Percentiles rank a stretch among this genome's conserved stretches.
Conservation (phyloP, 2,888 invertebrate species). For the Drosophila ustulata region DNA sequence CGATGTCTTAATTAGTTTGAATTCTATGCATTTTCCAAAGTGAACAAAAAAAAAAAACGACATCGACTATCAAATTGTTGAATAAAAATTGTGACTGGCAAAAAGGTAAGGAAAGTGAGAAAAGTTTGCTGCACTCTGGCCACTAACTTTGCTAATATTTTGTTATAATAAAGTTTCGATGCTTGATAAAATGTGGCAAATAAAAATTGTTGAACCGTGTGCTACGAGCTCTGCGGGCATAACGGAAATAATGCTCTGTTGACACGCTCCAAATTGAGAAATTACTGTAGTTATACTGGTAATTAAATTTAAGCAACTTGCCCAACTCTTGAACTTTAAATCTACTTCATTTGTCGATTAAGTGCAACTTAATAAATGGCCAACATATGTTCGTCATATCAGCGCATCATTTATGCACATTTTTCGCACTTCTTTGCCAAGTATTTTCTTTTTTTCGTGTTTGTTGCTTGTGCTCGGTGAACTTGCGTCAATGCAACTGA, state of each 20-base stretch:
- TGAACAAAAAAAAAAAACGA: constrained; percentile 7
- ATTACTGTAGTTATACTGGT: constrained; percentile 13
- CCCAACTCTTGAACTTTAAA: constrained; percentile 21
- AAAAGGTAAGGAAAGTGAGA: constrained; percentile 16
- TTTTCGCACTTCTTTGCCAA: constrained; percentile 40
- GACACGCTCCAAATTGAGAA: constrained; percentile 37
- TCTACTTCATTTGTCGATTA: constrained; percentile 38
- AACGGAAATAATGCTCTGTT: constrained; percentile 42
- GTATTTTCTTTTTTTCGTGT: background rate
- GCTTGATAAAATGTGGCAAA: constrained; percentile 78
- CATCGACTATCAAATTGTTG: constrained; percentile 3
- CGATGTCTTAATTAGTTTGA: constrained; percentile 74
- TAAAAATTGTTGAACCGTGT: constrained; percentile 63
- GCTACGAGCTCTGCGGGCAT: constrained; percentile 27
- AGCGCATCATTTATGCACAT: constrained; percentile 34
- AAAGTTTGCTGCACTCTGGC: constrained; percentile 46
- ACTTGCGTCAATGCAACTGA: constrained; percentile 71
- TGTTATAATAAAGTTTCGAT: constrained; percentile 75
- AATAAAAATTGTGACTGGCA: constrained; percentile 12
- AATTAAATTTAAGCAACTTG: constrained; percentile 29
- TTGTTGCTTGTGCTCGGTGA: constrained; percentile 19
- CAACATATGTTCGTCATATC: constrained; percentile 28
- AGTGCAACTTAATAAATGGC: constrained; percentile 15
- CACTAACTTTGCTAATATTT: constrained; percentile 76
- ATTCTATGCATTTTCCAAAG: constrained; percentile 73